Base-by-base conservation (phyloP, 2,797 vertebrate species). In the Eutrigla gurnardus region DNA sequence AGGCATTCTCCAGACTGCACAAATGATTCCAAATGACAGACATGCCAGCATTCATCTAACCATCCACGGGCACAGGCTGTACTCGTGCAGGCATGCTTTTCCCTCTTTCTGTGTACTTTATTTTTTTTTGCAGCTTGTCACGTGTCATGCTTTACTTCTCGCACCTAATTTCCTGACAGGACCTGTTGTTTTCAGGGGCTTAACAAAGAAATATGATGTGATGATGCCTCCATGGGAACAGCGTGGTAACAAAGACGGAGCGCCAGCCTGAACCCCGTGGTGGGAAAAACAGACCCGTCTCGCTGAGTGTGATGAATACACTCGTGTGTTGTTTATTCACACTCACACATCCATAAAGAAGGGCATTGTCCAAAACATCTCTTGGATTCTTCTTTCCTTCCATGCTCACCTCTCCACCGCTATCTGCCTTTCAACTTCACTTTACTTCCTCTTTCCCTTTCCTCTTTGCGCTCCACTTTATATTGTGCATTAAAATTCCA, bases 401-500 rank as follows among this genome's bases (percentile, higher is more conserved):
- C 18, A 15, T 35, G 25, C 37, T 53, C 15, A 40, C 75, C 7
- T 76, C 12, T 42, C n/a, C 46, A 36, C 49, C 17, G 8, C 58
- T 70, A 37, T 72, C 76, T 79, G 70, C 61, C 64, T 68, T 81
- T 86, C 35, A 78, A 83, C 81, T 81, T 83, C 35, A 53, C 71
- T 77, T 72, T 37, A 58, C 45, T 63, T 74, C 35, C 47, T 67
- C 12, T 75, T 62, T 62, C 33, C 46, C 18, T 70, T 65, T 18
- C 25, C 65, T 59, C 61, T 54, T 47, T 70, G 62, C 35, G 9
- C 43, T 77, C 57, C 50, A 36, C 63, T 80, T 85, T 63, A 73
- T 78, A 72, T 67, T 18, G 32, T 64, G 70, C 85, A 87, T 92
- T 86, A 82, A 81, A 86, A 88, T 90, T 91, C 85, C 62, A 50